Evolutionary conservation across 1,140 invertebrate species (phyloP).

Genomic region (Vanessa atalanta): DNA sequence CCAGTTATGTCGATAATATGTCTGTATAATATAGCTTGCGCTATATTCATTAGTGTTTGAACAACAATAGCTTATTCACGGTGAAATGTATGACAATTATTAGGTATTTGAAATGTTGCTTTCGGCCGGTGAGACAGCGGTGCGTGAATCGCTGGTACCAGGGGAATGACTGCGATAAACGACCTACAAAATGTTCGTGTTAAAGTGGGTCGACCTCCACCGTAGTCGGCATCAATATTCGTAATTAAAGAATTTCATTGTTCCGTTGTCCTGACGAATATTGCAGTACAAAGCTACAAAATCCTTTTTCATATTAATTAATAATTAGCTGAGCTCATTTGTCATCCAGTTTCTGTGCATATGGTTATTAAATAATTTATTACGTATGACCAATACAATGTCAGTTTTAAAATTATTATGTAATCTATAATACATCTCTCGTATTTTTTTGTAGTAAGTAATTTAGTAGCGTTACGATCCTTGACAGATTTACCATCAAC

Average conservation of each 20-base stretch:
- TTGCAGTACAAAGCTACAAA: background rate
- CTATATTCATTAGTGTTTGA: constrained; percentile 41
- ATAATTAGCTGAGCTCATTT: background rate
- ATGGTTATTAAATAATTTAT: no score
- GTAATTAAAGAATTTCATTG: constrained; percentile 46
- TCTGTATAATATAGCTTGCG: constrained; percentile 27
- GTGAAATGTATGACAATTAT: constrained; percentile 34
- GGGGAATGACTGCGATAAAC: constrained; percentile 56
- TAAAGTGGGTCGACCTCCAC: constrained; percentile 58
- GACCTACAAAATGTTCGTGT: constrained; percentile 55
- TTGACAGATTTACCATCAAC: constrained; percentile 21
- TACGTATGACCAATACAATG: no score
- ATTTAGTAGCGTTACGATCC: background rate
- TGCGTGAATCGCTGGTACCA: constrained; percentile 42
- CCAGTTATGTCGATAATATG: background rate
- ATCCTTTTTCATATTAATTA: background rate
- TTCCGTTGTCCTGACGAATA: constrained; percentile 22
- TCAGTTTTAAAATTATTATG: background rate
- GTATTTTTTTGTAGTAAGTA: background rate
- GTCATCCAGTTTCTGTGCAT: no score
- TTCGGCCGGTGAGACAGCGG: constrained; percentile 15
- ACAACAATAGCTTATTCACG: constrained; percentile 31
- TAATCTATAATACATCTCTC: background rate
- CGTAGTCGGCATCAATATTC: constrained; percentile 39
- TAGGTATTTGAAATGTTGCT: constrained; percentile 22